These are phyloP conservation scores for Onthophagus sagittarius DNA, from an alignment of 2,888 invertebrate species.

Conservation along the genomic window DNA sequence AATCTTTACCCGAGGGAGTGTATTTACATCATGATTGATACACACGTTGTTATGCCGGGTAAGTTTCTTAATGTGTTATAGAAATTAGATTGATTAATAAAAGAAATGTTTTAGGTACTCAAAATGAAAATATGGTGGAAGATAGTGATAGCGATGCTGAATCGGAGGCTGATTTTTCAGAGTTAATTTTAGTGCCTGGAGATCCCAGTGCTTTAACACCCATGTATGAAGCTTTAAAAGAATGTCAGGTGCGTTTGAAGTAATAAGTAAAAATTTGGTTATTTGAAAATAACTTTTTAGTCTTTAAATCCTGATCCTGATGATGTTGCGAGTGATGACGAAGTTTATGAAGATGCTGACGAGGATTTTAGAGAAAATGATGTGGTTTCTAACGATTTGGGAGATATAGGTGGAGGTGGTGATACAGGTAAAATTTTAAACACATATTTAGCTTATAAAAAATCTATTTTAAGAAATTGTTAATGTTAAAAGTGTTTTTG, in stretches of 20 bases:
- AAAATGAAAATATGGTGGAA: slow-evolving; percentile 32
- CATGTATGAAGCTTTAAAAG: slow-evolving; percentile 71
- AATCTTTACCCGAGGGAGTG: slow-evolving; percentile 61
- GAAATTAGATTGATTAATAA: neutral
- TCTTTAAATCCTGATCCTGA: slow-evolving; percentile 74
- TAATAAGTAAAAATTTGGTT: neutral
- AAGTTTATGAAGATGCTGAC: slow-evolving; percentile 49
- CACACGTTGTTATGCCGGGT: slow-evolving; percentile 55
- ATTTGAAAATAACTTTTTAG: slow-evolving; percentile 26
- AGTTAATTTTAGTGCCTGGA: slow-evolving; percentile 68
- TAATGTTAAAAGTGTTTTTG: neutral
- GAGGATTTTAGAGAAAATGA: slow-evolving; percentile 46
- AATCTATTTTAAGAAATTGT: too few species aligned
- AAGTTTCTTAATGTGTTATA: slow-evolving; percentile 17
- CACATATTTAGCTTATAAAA: too few species aligned
- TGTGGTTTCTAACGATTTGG: slow-evolving; percentile 38
- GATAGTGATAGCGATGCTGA: slow-evolving; percentile 49
- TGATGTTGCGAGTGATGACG: slow-evolving; percentile 55
- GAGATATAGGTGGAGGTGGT: slow-evolving; percentile 24
- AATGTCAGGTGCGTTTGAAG: slow-evolving; percentile 58
- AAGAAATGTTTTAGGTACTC: slow-evolving; percentile 25
- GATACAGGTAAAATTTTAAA: slow-evolving; percentile 24
- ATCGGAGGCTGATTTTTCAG: slow-evolving; percentile 58
- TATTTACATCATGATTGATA: slow-evolving; percentile 67
- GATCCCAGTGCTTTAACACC: slow-evolving; percentile 59